Evolutionary conservation across 2,797 vertebrate species (phyloP), one percentile per base, ranked within the genome.

Genomic region (Dipus sagitta): DNA sequence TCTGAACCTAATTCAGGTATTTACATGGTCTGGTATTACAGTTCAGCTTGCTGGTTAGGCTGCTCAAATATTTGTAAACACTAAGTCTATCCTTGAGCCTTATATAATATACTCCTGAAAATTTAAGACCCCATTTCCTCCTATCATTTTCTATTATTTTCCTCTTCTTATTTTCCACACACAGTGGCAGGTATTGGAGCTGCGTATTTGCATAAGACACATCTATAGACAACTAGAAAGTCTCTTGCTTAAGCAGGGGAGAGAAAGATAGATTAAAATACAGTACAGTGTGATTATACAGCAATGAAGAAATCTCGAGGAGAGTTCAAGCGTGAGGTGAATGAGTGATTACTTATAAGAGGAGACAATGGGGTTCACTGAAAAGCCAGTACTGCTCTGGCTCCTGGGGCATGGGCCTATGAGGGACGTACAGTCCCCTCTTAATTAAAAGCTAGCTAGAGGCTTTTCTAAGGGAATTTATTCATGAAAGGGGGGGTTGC

Each of bases 61-160:
- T 74, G 38, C 71, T 75, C 86, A 88, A 38, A 92, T 79, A 47
- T 90, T 80, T 90, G 68, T 80, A 60, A 78, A 58, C 79, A 47
- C 54, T 67, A 77, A 88, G 54, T 88, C 11, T 82, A 34, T 79
- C 71, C 60, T 42, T 54, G 74, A 78, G 34, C 32, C 18, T 81
- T 64, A 71, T n/a, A 47, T 34, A 82, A 65, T 17, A 20, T 78
- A 30, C 32, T 65, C 5, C 68, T 67, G 88, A 72, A 88, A 93
- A 82, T 14, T 15, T 30, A 74, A 92, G 64, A 17, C 64, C 62
- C 30, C 23, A 30, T 47, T 77, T 32, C 23, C 47, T 72, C 30
- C 28, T 11, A 8, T 26, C 34, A 8, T 47, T 28, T 68, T 80
- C 62, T 67, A 52, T 87, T 32, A 42, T 77, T 88, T 92, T 68